Percentiles rank a stretch among this genome's conserved stretches.
These are phyloP conservation scores for Dione juno DNA, from an alignment of 2,888 invertebrate species.

Conservation along the genomic window DNA sequence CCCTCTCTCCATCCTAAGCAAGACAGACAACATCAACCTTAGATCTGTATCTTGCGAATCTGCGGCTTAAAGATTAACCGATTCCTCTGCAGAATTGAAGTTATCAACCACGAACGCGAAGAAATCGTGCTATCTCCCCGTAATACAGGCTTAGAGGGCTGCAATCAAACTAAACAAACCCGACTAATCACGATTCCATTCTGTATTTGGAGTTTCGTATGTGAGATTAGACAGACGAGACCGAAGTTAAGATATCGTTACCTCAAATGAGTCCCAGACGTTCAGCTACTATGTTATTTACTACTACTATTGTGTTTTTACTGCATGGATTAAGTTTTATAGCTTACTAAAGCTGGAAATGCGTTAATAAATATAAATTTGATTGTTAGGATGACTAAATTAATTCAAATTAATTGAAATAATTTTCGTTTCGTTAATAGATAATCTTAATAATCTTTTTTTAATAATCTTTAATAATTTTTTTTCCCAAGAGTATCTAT, in stretches of 20 bases:
- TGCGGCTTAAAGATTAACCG: constrained; percentile 76
- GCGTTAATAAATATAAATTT: constrained; percentile 29
- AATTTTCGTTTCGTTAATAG: not conserved
- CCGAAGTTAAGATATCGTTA: constrained; percentile 76
- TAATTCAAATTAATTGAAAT: not conserved
- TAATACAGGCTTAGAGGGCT: constrained; percentile 76
- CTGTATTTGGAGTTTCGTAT: constrained; percentile 76
- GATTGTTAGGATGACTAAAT: not conserved
- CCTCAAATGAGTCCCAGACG: constrained; percentile 66
- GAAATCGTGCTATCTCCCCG: constrained; percentile 80
- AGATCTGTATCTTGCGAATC: constrained; percentile 79
- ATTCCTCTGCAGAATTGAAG: constrained; percentile 72
- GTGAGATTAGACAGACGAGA: constrained; percentile 76
- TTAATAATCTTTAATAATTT: too few relatives aligned
- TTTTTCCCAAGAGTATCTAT: not conserved
- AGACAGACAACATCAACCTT: constrained; percentile 82
- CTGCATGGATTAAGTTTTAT: constrained; percentile 29
- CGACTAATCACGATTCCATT: constrained; percentile 79
- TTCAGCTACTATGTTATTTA: constrained; percentile 41
- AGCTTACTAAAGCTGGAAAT: constrained; percentile 22
- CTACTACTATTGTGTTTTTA: constrained; percentile 19
- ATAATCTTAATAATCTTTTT: too few relatives aligned
- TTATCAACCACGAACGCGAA: constrained; percentile 79
- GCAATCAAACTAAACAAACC: constrained; percentile 83
- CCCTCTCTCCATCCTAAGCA: constrained; percentile 78